A percentile compares a stretch with the other conserved stretches of the same genome.
Conservation (phyloP, 1,140 invertebrate species). For the Pomacea maculata region DNA sequence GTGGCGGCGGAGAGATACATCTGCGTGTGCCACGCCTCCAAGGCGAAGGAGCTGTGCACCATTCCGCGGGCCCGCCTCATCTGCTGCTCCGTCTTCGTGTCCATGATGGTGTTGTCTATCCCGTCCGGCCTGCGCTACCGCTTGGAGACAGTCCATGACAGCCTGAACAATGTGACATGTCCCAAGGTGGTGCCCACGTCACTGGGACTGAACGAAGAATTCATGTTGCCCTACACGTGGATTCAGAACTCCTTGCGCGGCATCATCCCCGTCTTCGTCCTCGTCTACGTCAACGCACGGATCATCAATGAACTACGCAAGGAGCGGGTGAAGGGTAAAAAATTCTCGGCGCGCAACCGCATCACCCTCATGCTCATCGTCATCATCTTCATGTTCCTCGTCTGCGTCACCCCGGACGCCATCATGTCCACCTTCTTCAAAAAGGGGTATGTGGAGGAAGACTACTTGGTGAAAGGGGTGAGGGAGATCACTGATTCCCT, state of each 20-base stretch:
- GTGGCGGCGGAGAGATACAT: conserved; percentile 95
- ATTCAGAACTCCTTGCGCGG: conserved; percentile 74
- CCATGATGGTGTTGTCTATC: conserved; percentile 54
- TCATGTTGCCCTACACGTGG: conserved; percentile 74
- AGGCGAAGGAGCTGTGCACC: conserved; percentile 88
- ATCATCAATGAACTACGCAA: conserved; percentile 75
- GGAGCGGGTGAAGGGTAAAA: conserved; percentile 56
- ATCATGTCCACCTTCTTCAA: conserved; percentile 68
- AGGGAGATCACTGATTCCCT: conserved; percentile 81
- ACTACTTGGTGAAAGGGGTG: conserved; percentile 67
- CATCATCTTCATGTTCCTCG: conserved; percentile 78
- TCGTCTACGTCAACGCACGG: conserved; percentile 71
- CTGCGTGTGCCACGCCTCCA: conserved; percentile 91
- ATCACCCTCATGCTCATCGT: conserved; percentile 83
- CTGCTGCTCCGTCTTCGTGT: conserved; percentile 52
- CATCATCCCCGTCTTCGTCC: conserved; percentile 69
- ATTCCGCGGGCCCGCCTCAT: conserved; percentile 50
- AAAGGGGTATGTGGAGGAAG: conserved; percentile 60
- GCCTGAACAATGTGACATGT: conserved; percentile 36
- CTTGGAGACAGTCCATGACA: conserved; percentile 35
- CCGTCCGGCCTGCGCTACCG: conserved; percentile 60
- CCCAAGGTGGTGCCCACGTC: conserved; percentile 46
- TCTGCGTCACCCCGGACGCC: conserved; percentile 80
- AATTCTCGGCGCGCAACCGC: conserved; percentile 60
- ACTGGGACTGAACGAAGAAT: conserved; percentile 68